Evolutionary conservation across 1,140 invertebrate genomes (phyloP).

Genomic region (Nymphalis io): DNA sequence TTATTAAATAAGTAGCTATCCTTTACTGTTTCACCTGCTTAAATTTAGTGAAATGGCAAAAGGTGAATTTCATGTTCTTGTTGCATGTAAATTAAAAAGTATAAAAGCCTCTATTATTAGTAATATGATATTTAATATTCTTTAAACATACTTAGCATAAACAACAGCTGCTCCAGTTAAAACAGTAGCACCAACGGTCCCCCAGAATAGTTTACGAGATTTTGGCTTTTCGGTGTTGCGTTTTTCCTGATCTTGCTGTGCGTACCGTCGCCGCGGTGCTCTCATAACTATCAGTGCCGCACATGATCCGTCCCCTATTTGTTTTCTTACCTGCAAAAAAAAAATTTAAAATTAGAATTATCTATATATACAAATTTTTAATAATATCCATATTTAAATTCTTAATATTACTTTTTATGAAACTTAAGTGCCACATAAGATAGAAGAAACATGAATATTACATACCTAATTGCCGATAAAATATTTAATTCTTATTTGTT

Average conservation of each 20-base stretch:
- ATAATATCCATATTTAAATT: too few relatives aligned
- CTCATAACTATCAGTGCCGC: constrained; percentile 68
- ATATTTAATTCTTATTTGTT: too few relatives aligned
- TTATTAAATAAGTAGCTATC: too few relatives aligned
- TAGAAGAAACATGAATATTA: too few relatives aligned
- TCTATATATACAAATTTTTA: too few relatives aligned
- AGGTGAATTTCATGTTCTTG: too few relatives aligned
- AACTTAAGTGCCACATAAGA: too few relatives aligned
- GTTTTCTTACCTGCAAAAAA: constrained; percentile 61
- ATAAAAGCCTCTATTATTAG: neutral
- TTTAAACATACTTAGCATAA: constrained; percentile 83
- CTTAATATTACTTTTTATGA: too few relatives aligned
- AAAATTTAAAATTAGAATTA: neutral
- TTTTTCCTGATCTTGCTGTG: constrained; percentile 37
- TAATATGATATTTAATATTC: neutral
- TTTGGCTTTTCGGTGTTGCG: constrained; percentile 42
- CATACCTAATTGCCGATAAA: too few relatives aligned
- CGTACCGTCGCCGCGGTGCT: constrained; percentile 51
- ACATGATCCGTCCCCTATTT: constrained; percentile 64
- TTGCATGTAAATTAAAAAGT: neutral
- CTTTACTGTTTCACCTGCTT: too few relatives aligned
- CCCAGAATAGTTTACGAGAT: constrained; percentile 60
- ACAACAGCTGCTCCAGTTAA: constrained; percentile 82
- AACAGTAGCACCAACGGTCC: constrained; percentile 69
- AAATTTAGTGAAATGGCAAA: too few relatives aligned